Evolutionary conservation across 1,140 invertebrate species (phyloP).

Genomic region (Zaprionus davidi): DNA sequence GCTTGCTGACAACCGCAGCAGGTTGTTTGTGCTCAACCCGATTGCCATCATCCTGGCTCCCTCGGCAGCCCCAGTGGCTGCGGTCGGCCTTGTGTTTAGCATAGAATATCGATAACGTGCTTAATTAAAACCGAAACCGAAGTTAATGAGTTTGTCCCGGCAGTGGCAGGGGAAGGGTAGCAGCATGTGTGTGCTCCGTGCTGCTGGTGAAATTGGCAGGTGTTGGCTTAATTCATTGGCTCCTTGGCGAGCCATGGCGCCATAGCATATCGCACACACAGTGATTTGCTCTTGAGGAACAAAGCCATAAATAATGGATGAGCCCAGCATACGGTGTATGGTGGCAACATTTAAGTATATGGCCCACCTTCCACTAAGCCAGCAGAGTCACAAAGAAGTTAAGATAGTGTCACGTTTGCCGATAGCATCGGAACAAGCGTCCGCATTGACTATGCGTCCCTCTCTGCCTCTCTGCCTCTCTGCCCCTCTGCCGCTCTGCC

Average conservation of each 20-base stretch:
- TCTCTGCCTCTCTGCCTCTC: background rate
- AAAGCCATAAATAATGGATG: constrained; percentile 70
- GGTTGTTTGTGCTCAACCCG: constrained; percentile 67
- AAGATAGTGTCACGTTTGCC: constrained; percentile 68
- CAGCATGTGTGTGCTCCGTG: background rate
- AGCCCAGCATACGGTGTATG: constrained; percentile 42
- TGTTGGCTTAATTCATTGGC: constrained; percentile 13
- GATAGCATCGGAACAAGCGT: constrained; percentile 61
- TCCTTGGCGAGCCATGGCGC: background rate
- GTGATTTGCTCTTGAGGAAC: constrained; percentile 7
- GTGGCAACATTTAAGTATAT: constrained; percentile 8
- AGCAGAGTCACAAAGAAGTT: constrained; percentile 42
- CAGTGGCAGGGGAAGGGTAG: too few relatives aligned
- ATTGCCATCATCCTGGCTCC: constrained; percentile 25
- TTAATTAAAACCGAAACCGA: constrained; percentile 57
- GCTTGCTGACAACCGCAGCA: constrained; percentile 63
- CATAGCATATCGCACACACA: background rate
- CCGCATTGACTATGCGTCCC: constrained; percentile 23
- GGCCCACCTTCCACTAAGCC: constrained; percentile 23
- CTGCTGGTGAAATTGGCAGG: constrained; percentile 17
- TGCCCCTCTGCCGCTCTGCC: too few relatives aligned
- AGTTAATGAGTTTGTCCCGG: constrained; percentile 40
- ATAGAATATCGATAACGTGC: constrained; percentile 63
- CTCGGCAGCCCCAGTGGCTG: background rate
- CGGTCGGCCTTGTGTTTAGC: constrained; percentile 8